Evolutionary conservation across 53 echinoderm and acorn worm genomes (phyloP).

Genomic region (Mesocentrotus franciscanus): DNA sequence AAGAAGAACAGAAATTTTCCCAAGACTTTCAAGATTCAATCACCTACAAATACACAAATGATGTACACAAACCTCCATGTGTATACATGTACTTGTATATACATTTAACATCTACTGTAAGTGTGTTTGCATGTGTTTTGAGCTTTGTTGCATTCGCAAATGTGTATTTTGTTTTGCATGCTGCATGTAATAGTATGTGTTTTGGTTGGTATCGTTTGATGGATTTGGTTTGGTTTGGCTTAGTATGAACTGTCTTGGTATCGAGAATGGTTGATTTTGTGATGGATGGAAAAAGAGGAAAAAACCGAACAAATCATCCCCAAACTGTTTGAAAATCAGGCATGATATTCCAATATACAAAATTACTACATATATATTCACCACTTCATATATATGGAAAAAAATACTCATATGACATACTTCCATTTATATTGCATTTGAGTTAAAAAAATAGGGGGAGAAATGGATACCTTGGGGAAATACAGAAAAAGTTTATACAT

Average conservation of each 20-base stretch:
- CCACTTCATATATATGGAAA: not conserved
- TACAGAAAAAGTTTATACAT: not conserved
- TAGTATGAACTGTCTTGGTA: not conserved
- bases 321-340: not conserved
- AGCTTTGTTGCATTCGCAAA: not conserved
- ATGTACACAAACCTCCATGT: not conserved
- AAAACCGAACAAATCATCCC: not conserved
- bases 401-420: not conserved
- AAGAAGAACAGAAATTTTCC: not conserved
- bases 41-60: not conserved
- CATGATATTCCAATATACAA: too few species aligned
- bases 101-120: not conserved
- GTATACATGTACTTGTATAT: too few species aligned
- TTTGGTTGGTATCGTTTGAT: not conserved
- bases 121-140: not conserved
- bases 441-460: too few species aligned
- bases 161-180: constrained; percentile 9
- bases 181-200: not conserved
- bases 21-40: not conserved
- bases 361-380: not conserved
- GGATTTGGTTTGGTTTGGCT: not conserved
- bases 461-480: not conserved
- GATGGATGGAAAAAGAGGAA: not conserved
- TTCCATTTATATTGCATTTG: not conserved
- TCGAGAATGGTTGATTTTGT: not conserved